Evolutionary conservation across 2,113 vertebrate genomes (phyloP).

Genomic region (Notothenia coriiceps): DNA sequence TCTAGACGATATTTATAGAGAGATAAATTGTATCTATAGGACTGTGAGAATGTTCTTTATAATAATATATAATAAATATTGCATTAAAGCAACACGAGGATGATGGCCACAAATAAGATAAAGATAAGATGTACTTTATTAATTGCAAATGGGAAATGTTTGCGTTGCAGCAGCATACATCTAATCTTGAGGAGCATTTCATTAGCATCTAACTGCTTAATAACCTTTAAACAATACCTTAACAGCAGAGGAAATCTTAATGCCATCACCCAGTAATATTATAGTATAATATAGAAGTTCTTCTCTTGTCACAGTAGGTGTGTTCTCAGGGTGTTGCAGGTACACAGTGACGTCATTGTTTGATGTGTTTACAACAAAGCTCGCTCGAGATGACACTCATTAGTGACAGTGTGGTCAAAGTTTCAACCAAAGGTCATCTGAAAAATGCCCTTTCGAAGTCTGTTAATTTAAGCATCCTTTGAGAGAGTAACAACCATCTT

Average conservation of each 20-base stretch:
- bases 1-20: too few relatives aligned
- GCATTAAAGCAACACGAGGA: too few relatives aligned
- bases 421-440: neutral
- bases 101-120: too few relatives aligned
- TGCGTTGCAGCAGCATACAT: too few relatives aligned
- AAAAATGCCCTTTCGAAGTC: neutral
- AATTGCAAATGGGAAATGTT: too few relatives aligned
- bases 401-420: neutral
- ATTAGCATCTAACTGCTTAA: neutral
- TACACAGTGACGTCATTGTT: neutral
- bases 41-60: too few relatives aligned
- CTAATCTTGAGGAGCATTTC: too few relatives aligned
- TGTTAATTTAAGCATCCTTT: slow-evolving; percentile 18
- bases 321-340: neutral
- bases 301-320: neutral
- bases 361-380: neutral
- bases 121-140: too few relatives aligned
- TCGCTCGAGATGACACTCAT: neutral
- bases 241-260: neutral
- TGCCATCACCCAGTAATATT: too few relatives aligned
- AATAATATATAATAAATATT: too few relatives aligned
- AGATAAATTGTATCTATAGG: too few relatives aligned
- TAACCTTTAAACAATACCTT: neutral
- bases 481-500: slow-evolving; percentile 20
- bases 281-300: neutral